Evolutionary conservation across 2,888 invertebrate genomes (phyloP).

Genomic region (Andrena flavipes): DNA sequence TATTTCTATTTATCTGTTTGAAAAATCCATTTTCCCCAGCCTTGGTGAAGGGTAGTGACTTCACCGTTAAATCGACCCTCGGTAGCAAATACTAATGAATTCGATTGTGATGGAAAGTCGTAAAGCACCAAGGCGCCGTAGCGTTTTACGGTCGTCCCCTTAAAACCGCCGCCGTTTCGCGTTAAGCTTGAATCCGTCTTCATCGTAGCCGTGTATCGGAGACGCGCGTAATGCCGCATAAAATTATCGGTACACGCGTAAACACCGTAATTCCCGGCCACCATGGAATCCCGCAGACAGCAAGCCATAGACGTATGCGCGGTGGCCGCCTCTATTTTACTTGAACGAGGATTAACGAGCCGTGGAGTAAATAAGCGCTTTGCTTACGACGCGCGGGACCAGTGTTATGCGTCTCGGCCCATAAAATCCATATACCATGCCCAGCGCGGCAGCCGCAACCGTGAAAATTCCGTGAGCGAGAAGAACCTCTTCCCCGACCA

Average conservation of each 20-base stretch:
- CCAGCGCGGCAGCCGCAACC: conserved; percentile 36
- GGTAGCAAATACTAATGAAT: not conserved
- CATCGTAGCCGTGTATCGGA: not conserved
- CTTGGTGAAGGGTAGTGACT: too few relatives aligned
- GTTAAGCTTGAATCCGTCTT: conserved; percentile 8
- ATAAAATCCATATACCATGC: conserved; percentile 68
- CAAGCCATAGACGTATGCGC: conserved; percentile 28
- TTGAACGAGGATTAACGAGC: conserved; percentile 67
- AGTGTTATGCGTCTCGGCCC: conserved; percentile 61
- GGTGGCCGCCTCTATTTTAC: conserved; percentile 54
- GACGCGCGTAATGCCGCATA: conserved; percentile 22
- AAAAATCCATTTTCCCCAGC: too few relatives aligned
- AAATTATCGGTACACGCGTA: conserved; percentile 52
- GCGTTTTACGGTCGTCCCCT: conserved; percentile 32
- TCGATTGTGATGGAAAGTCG: conserved; percentile 1
- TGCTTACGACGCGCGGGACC: conserved; percentile 61
- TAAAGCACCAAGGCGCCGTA: conserved; percentile 15
- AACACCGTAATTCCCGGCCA: conserved; percentile 45
- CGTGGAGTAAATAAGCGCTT: conserved; percentile 70
- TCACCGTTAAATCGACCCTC: not conserved
- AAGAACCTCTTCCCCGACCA: not conserved
- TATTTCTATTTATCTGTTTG: too few relatives aligned
- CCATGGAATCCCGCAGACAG: conserved; percentile 21
- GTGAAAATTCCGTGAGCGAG: conserved; percentile 60
- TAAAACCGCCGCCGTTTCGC: not conserved